Percentiles rank a stretch among this genome's conserved stretches.
Evolutionary conservation across 2,113 vertebrate genomes (phyloP).

Genomic region (Perccottus glenii): DNA sequence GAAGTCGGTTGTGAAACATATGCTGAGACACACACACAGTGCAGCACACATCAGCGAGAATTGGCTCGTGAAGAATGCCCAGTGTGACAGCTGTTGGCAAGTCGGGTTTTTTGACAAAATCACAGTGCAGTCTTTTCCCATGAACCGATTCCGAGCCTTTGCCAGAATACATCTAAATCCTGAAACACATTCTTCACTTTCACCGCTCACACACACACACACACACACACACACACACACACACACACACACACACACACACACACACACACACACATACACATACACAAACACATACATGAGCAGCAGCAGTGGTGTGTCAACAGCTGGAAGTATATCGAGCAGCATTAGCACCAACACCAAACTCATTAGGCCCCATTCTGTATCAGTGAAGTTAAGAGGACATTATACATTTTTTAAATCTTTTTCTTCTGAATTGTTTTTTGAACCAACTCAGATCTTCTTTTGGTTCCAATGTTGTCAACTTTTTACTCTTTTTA

Average conservation of each 20-base stretch:
- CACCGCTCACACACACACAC: neutral
- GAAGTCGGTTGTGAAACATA: slow-evolving; percentile 30
- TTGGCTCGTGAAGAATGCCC: slow-evolving; percentile 41
- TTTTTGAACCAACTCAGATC: too few species aligned
- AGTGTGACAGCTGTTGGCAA: slow-evolving; percentile 57
- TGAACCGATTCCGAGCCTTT: slow-evolving; percentile 42
- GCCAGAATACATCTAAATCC: slow-evolving; percentile 24
- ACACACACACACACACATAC: slow-evolving; percentile 10
- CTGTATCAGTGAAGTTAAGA: neutral
- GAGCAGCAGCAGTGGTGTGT: slow-evolving; percentile 1
- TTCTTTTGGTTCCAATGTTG: too few species aligned
- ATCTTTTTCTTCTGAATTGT: too few species aligned
- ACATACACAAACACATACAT: too few species aligned
- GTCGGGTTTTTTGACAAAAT: slow-evolving; percentile 40
- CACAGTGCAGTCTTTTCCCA: slow-evolving; percentile 60
- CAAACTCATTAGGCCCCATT: neutral
- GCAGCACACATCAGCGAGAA: slow-evolving; percentile 46
- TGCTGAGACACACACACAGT: slow-evolving; percentile 18
- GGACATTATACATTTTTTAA: neutral
- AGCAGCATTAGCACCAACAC: neutral
- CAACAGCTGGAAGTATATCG: slow-evolving; percentile 33
- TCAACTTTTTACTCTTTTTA: too few species aligned
- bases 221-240: slow-evolving; percentile 12
- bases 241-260: neutral
- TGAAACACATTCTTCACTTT: neutral